A percentile compares a stretch with the other conserved stretches of the same genome.
These are phyloP conservation scores for Penaeus monodon DNA, from an alignment of 2,888 invertebrate species.

Conservation along the genomic window DNA sequence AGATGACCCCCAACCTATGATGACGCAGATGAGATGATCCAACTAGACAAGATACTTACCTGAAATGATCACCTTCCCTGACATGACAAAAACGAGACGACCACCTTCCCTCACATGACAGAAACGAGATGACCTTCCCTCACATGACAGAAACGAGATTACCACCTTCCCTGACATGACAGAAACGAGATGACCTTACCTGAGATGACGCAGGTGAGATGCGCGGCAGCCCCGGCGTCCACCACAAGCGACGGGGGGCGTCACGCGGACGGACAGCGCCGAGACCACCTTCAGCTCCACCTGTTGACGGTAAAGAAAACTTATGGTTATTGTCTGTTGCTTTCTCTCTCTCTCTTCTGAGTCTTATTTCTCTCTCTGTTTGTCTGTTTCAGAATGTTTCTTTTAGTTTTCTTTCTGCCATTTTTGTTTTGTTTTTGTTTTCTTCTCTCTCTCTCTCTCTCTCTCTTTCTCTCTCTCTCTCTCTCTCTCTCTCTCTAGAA, in stretches of 20 bases:
- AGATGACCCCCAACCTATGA: too few species aligned
- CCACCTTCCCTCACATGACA: too few species aligned
- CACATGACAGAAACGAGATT: constrained; percentile 29
- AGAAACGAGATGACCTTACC: background rate
- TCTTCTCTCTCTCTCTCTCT: background rate
- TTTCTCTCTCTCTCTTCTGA: background rate
- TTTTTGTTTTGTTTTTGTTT: background rate
- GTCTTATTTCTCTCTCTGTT: background rate
- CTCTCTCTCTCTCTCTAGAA: background rate
- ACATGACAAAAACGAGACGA: too few species aligned
- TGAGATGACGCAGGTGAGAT: constrained; percentile 48
- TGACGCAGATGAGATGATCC: too few species aligned
- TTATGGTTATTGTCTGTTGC: background rate
- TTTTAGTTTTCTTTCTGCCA: background rate
- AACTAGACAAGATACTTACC: too few species aligned
- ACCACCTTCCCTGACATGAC: background rate
- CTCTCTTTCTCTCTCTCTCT: background rate
- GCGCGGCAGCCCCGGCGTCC: constrained; percentile 33
- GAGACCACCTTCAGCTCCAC: constrained; percentile 37
- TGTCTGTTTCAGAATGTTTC: background rate
- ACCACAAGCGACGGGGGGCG: constrained; percentile 28
- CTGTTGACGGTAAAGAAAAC: background rate
- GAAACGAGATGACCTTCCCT: too few species aligned
- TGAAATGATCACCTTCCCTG: too few species aligned
- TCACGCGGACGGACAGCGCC: constrained; percentile 32